A percentile compares a stretch with the other conserved stretches of the same genome.
These are phyloP conservation scores for Heteromormyrus szaboi DNA, from an alignment of 2,797 vertebrate genomes.

Conservation along the genomic window DNA sequence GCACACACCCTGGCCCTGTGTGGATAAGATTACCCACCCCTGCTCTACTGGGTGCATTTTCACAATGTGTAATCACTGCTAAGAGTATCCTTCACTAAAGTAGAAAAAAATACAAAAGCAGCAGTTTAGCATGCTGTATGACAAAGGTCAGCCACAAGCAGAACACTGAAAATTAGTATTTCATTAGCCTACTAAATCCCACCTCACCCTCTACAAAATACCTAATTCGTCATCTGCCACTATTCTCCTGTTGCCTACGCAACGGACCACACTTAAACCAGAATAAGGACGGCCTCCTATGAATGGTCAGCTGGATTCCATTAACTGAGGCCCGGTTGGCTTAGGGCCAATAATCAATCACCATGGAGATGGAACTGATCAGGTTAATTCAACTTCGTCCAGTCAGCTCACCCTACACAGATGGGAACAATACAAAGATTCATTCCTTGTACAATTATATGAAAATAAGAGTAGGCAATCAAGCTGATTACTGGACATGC, in stretches of 20 bases:
- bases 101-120: not conserved
- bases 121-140: not conserved
- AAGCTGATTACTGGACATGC: not conserved
- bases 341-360: slow-evolving; percentile 5
- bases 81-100: not conserved
- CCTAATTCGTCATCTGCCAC: not conserved
- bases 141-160: not conserved
- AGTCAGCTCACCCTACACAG: not conserved
- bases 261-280: not conserved
- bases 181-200: not conserved
- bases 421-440: not conserved
- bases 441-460: not conserved
- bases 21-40: not conserved
- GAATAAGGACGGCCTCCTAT: not conserved
- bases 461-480: not conserved
- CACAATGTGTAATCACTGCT: not conserved
- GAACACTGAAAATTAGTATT: not conserved
- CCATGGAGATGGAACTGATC: not conserved
- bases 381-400: not conserved
- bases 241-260: not conserved
- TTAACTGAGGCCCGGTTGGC: not conserved
- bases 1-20: not conserved
- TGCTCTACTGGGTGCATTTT: not conserved
- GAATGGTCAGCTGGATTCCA: not conserved
- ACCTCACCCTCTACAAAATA: not conserved